Evolutionary conservation across 2,888 invertebrate genomes (phyloP).

Genomic region (Cheilosia variabilis): DNA sequence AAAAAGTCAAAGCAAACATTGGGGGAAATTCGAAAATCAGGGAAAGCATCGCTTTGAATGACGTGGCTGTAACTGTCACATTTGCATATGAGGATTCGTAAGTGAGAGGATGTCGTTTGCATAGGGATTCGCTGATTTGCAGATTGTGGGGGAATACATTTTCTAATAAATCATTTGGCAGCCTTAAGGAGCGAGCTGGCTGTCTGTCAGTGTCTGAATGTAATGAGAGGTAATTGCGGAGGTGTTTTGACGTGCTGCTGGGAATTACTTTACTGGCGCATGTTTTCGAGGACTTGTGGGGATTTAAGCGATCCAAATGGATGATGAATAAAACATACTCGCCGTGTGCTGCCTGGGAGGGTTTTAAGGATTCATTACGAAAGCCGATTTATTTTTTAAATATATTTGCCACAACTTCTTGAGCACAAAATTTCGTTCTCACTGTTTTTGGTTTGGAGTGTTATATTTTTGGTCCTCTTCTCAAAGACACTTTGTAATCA

Average conservation of each 20-base stretch:
- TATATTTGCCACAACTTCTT: too few species aligned
- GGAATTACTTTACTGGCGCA: neutral
- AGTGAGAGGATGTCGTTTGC: constrained; percentile 8
- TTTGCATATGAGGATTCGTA: constrained; percentile 23
- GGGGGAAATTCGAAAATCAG: constrained; percentile 3
- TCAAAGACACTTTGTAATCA: too few species aligned
- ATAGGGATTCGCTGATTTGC: constrained; percentile 25
- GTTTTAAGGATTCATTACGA: too few species aligned
- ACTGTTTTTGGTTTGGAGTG: neutral
- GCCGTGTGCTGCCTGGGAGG: neutral
- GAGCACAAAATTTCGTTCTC: too few species aligned
- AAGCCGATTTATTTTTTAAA: too few species aligned
- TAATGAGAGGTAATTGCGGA: constrained; percentile 13
- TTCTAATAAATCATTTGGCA: constrained; percentile 14
- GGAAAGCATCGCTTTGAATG: neutral
- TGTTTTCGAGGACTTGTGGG: neutral
- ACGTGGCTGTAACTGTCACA: constrained; percentile 8
- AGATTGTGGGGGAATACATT: constrained; percentile 26
- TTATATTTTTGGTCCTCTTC: too few species aligned
- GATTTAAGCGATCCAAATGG: neutral
- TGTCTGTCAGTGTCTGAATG: constrained; percentile 7
- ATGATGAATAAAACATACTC: neutral
- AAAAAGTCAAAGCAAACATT: neutral
- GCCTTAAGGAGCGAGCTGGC: neutral
- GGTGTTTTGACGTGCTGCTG: neutral